A percentile compares a stretch with the other conserved stretches of the same genome.
Evolutionary conservation across 2,888 invertebrate genomes (phyloP).

Genomic region (Cecidostiba fungosa): DNA sequence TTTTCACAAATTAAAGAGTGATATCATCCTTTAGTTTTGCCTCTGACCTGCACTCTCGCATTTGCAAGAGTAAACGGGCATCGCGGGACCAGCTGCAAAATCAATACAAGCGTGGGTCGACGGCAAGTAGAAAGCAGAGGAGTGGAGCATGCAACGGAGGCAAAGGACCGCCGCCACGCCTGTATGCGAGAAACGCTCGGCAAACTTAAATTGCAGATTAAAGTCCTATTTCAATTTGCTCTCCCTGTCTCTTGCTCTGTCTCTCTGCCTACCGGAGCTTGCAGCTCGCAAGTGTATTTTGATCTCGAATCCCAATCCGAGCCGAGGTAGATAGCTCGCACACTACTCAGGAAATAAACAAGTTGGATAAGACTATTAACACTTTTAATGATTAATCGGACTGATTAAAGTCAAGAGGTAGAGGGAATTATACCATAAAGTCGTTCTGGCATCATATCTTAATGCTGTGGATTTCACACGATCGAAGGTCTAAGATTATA

Average conservation of each 20-base stretch:
- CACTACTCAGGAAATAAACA: conserved; percentile 18
- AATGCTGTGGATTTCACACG: background rate
- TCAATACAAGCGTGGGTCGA: conserved; percentile 49
- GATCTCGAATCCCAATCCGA: background rate
- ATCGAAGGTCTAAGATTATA: background rate
- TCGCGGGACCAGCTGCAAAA: conserved; percentile 45
- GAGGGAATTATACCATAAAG: conserved; percentile 10
- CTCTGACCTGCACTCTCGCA: conserved; percentile 18
- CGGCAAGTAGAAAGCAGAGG: background rate
- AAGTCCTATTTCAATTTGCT: conserved; percentile 64
- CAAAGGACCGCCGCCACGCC: conserved; percentile 14
- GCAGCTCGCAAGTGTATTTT: conserved; percentile 14
- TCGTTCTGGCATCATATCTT: background rate
- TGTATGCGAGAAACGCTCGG: conserved; percentile 56
- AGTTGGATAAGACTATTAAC: conserved; percentile 40
- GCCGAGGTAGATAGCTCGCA: background rate
- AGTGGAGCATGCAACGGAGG: background rate
- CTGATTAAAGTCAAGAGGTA: background rate
- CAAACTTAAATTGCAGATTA: conserved; percentile 69
- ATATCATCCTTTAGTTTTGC: background rate
- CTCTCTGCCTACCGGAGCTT: background rate
- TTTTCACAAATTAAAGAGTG: background rate
- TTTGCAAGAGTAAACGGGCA: conserved; percentile 51
- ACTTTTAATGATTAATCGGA: conserved; percentile 35
- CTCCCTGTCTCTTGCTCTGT: conserved; percentile 10